These are phyloP conservation scores for Zeugodacus cucurbitae DNA, from an alignment of 1,140 invertebrate species.

Conservation along the genomic window DNA sequence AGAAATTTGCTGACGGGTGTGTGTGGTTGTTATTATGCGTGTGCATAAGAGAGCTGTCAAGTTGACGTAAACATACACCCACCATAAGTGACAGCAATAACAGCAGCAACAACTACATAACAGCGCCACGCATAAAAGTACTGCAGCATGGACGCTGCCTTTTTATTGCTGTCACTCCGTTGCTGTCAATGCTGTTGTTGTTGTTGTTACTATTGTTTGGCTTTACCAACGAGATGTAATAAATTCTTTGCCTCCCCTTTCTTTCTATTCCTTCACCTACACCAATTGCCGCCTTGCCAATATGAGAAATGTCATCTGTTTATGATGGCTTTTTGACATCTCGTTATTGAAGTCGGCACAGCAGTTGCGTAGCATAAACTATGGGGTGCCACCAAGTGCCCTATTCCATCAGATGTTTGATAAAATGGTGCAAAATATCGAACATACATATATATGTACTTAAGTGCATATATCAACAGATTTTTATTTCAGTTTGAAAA, in stretches of 20 bases:
- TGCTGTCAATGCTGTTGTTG: background rate
- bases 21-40: background rate
- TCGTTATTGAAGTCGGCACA: conserved; percentile 20
- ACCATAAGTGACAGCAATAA: conserved; percentile 33
- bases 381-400: background rate
- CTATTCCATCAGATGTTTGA: background rate
- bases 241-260: background rate
- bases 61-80: conserved; percentile 25
- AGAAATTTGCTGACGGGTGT: background rate
- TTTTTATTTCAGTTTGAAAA: background rate
- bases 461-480: background rate
- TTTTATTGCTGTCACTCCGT: conserved; percentile 27
- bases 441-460: background rate
- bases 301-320: conserved; percentile 41
- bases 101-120: background rate
- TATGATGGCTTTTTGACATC: conserved; percentile 42
- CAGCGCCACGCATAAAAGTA: background rate
- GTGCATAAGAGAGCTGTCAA: conserved; percentile 32
- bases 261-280: background rate
- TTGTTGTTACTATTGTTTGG: background rate
- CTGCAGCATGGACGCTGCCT: background rate
- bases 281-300: conserved; percentile 19
- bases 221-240: conserved; percentile 3
- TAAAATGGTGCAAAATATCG: background rate
- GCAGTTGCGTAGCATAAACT: background rate